Percentiles rank a stretch among this genome's conserved stretches.
Conservation (phyloP, 2,797 vertebrate species). For the Sebastes variabilis region DNA sequence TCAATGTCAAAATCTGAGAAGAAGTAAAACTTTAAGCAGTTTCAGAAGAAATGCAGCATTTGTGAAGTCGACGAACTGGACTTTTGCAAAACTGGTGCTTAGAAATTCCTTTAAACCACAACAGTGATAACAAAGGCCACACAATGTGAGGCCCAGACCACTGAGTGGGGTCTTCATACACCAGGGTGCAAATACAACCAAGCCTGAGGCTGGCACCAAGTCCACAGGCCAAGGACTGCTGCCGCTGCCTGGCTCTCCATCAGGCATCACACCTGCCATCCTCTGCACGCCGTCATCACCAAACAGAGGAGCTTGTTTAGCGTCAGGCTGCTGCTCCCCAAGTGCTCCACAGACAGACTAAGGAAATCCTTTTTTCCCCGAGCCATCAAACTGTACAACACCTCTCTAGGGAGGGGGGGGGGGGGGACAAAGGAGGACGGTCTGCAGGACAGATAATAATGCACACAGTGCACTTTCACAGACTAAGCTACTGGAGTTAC, state of each 20-base stretch:
- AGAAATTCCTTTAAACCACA: slow-evolving; percentile 4
- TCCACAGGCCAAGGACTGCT: slow-evolving; percentile 11
- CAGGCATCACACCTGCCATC: background rate
- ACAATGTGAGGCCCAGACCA: background rate
- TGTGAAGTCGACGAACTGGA: background rate
- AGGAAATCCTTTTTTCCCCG: too few relatives aligned
- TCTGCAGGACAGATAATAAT: too few relatives aligned
- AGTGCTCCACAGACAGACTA: too few relatives aligned
- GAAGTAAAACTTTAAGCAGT: background rate
- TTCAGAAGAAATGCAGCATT: background rate
- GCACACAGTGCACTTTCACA: too few relatives aligned
- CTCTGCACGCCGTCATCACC: too few relatives aligned
- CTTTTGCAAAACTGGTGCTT: background rate
- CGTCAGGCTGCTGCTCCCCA: too few relatives aligned
- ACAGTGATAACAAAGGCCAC: background rate
- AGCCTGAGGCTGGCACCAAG: slow-evolving; percentile 1
- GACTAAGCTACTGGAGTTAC: too few relatives aligned
- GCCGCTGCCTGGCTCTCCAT: background rate
- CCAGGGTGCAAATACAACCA: slow-evolving; percentile 1
- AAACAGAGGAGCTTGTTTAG: too few relatives aligned
- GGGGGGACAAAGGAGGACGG: too few relatives aligned
- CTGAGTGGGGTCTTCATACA: background rate
- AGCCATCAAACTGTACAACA: too few relatives aligned
- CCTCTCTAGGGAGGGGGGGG: too few relatives aligned
- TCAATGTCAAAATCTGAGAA: background rate